phyloP scores from a whole-genome alignment of 2,888 invertebrate genomes.

The Sipha maydis region DNA sequence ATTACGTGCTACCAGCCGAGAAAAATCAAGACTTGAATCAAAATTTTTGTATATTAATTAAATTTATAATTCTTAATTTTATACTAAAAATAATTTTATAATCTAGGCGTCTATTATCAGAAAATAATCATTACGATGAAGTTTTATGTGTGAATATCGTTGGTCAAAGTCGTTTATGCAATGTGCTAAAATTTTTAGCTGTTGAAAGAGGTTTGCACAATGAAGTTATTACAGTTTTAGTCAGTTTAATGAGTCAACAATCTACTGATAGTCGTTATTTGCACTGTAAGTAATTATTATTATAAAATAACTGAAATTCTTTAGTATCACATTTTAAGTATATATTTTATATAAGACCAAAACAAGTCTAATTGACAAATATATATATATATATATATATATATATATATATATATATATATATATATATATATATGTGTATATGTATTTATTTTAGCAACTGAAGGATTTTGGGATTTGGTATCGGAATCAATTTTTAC shows the following conservation, averaged over 20 bases:
- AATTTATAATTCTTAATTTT: constrained; percentile 28
- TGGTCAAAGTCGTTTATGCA: constrained; percentile 74
- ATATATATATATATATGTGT: too few relatives aligned
- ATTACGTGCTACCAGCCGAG: constrained; percentile 66
- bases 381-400: too few relatives aligned
- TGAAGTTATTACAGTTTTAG: constrained; percentile 72
- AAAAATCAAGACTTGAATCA: constrained; percentile 60
- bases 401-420: too few relatives aligned
- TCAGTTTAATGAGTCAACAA: constrained; percentile 69
- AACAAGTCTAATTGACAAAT: too few relatives aligned
- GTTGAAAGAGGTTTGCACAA: constrained; percentile 71
- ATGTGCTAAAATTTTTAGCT: constrained; percentile 72
- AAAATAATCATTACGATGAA: constrained; percentile 75
- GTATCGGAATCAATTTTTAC: constrained; percentile 68
- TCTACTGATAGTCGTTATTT: constrained; percentile 63
- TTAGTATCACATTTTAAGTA: not conserved
- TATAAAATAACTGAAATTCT: not conserved
- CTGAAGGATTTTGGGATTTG: constrained; percentile 70
- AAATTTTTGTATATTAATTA: constrained; percentile 61
- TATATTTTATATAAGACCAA: not conserved
- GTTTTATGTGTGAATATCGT: constrained; percentile 74
- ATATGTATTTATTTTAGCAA: constrained; percentile 64
- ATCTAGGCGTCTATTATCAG: constrained; percentile 66
- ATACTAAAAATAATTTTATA: constrained; percentile 34
- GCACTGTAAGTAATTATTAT: constrained; percentile 59